Conservation (phyloP, 1,140 invertebrate genomes). For the Steinernema khuongi region DNA sequence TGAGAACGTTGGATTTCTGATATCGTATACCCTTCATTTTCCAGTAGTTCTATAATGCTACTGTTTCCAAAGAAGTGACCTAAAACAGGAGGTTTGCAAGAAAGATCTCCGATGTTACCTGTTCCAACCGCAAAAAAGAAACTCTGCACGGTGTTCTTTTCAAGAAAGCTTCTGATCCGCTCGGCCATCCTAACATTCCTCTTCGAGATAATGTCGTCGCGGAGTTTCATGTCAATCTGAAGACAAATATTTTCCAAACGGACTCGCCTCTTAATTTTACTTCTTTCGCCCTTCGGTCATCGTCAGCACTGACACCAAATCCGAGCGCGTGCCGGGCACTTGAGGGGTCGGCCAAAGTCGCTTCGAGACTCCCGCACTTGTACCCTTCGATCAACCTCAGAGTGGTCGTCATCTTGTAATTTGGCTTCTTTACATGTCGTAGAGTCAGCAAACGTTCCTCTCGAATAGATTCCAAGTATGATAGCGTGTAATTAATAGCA, state of each 20-base stretch:
- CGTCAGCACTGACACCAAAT: neutral
- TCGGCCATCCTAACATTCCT: neutral
- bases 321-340: neutral
- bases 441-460: neutral
- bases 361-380: neutral
- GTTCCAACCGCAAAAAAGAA: conserved; percentile 1
- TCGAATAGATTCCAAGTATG: neutral
- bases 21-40: neutral
- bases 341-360: neutral
- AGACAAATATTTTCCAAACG: neutral
- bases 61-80: neutral
- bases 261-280: neutral
- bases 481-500: neutral
- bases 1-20: neutral
- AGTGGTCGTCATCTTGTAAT: neutral
- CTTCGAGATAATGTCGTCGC: neutral
- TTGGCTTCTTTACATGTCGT: neutral
- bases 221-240: neutral
- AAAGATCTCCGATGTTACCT: neutral
- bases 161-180: neutral
- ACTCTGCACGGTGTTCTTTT: neutral
- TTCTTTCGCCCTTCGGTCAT: neutral
- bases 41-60: neutral
- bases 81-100: neutral
- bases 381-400: neutral